phyloP scores from a whole-genome alignment of 2,888 invertebrate species.

The Amblyjoppa proteus region DNA sequence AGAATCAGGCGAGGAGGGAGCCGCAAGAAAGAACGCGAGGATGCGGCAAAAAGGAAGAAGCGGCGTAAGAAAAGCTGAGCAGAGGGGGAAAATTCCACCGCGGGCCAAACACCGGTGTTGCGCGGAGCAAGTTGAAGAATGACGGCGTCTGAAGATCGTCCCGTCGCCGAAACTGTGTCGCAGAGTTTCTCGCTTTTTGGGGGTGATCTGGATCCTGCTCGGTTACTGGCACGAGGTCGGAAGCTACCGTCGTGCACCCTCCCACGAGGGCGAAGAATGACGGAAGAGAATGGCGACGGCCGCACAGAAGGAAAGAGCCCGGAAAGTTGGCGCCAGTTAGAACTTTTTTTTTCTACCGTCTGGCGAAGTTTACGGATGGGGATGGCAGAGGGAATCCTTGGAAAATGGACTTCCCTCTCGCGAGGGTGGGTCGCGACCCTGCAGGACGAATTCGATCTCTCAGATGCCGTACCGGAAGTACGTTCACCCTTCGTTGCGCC shows the following conservation, averaged over 20 bases:
- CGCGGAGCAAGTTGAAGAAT: conserved; percentile 34
- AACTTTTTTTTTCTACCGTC: conserved; percentile 32
- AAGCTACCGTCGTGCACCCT: conserved; percentile 29
- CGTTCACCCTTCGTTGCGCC: background rate
- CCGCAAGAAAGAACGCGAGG: background rate
- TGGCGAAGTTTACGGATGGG: conserved; percentile 20
- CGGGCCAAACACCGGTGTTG: background rate
- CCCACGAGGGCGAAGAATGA: conserved; percentile 20
- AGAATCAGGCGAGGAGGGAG: background rate
- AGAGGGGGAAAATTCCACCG: conserved; percentile 24
- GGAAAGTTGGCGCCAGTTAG: conserved; percentile 63
- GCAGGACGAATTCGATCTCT: conserved; percentile 51
- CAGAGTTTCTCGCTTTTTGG: background rate
- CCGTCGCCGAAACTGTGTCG: conserved; percentile 4
- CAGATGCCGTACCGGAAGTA: background rate
- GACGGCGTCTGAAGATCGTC: conserved; percentile 30
- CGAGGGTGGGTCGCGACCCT: conserved; percentile 20
- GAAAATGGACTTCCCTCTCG: conserved; percentile 38
- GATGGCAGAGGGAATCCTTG: conserved; percentile 25
- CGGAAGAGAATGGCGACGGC: conserved; percentile 11
- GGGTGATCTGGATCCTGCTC: background rate
- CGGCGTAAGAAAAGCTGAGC: background rate
- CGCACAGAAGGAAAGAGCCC: conserved; percentile 29
- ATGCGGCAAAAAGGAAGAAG: background rate
- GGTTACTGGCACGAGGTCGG: conserved; percentile 46